Percentiles rank a stretch among this genome's conserved stretches.
phyloP scores from a whole-genome alignment of 1,140 invertebrate genomes.

The Cotesia typhae region DNA sequence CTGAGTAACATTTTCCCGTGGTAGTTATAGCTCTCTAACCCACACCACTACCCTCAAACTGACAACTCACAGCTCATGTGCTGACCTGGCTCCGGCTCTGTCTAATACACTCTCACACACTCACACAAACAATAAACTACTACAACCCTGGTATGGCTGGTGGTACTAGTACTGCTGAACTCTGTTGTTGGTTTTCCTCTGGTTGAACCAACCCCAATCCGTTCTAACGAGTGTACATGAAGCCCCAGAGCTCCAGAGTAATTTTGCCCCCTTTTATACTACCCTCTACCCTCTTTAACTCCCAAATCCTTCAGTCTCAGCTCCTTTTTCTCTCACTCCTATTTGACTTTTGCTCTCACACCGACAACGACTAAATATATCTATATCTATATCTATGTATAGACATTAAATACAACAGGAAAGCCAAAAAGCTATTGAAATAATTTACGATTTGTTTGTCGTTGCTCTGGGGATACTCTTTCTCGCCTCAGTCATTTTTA shows the following conservation, averaged over 20 bases:
- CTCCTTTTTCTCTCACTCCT: slow-evolving; percentile 18
- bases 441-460: slow-evolving; percentile 35
- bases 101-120: background rate
- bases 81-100: background rate
- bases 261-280: slow-evolving; percentile 1
- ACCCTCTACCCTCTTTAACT: slow-evolving; percentile 36
- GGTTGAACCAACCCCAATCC: slow-evolving; percentile 38
- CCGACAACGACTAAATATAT: too few species aligned
- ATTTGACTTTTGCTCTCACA: background rate
- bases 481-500: slow-evolving; percentile 13
- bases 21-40: background rate
- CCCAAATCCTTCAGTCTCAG: slow-evolving; percentile 28
- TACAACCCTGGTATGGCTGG: slow-evolving; percentile 4
- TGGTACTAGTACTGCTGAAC: background rate
- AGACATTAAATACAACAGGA: background rate
- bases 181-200: slow-evolving; percentile 2
- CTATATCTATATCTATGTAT: too few species aligned
- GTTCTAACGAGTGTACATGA: slow-evolving; percentile 54
- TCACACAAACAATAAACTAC: background rate
- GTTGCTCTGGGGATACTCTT: slow-evolving; percentile 4
- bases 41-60: background rate
- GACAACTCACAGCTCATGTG: slow-evolving; percentile 10
- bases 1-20: too few species aligned
- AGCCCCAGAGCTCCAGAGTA: slow-evolving; percentile 19
- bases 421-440: slow-evolving; percentile 27